Conservation (phyloP, 2,888 invertebrate species). For the Eilema caniola region DNA sequence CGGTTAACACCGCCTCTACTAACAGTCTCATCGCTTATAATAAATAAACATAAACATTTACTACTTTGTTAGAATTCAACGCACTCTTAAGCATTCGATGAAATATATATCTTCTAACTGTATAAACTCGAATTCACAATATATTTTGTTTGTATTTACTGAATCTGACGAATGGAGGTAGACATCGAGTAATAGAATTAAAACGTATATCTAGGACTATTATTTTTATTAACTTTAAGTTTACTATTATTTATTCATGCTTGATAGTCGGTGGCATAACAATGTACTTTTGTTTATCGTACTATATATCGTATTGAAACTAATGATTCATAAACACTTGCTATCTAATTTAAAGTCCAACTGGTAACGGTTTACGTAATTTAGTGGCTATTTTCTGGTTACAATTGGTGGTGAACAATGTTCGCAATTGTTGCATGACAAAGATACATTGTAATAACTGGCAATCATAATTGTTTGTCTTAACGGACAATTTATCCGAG, state of each 20-base stretch:
- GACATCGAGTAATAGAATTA: conserved; percentile 47
- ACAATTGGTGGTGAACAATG: conserved; percentile 80
- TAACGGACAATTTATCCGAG: conserved; percentile 74
- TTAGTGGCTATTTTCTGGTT: conserved; percentile 79
- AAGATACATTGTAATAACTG: conserved; percentile 79
- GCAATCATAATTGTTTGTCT: conserved; percentile 78
- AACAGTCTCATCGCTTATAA: conserved; percentile 63
- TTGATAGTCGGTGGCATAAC: conserved; percentile 41
- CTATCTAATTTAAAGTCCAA: conserved; percentile 75
- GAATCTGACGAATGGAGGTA: conserved; percentile 53
- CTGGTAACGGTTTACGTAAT: conserved; percentile 80
- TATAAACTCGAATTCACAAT: conserved; percentile 60
- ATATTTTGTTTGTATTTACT: conserved; percentile 39
- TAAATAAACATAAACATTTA: conserved; percentile 80
- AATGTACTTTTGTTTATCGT: conserved; percentile 54
- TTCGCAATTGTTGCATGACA: conserved; percentile 81
- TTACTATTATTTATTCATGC: conserved; percentile 34
- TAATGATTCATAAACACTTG: conserved; percentile 81
- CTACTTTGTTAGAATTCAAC: conserved; percentile 78
- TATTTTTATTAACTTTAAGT: conserved; percentile 49
- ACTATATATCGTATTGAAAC: conserved; percentile 54
- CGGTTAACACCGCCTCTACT: conserved; percentile 76
- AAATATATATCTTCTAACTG: conserved; percentile 77
- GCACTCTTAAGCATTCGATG: conserved; percentile 63
- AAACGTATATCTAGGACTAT: conserved; percentile 50